Percentiles rank a stretch among this genome's conserved stretches.
Evolutionary conservation across 2,113 vertebrate genomes (phyloP).

Genomic region (Mormoops blainvillei): DNA sequence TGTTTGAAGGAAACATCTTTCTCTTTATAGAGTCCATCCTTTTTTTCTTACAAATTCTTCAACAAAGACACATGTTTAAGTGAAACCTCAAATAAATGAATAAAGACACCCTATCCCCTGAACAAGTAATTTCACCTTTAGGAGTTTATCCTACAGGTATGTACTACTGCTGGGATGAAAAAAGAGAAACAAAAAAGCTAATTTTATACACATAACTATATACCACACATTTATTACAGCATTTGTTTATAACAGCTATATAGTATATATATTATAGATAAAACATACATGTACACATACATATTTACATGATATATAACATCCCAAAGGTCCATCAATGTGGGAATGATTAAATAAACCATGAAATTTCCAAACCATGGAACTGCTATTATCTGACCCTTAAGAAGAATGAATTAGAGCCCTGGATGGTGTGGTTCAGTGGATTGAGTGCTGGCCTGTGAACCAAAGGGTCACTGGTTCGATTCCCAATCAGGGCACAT

Average conservation of each 20-base stretch:
- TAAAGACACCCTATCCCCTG: not conserved
- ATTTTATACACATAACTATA: not conserved
- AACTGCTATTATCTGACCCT: not conserved
- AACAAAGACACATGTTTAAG: not conserved
- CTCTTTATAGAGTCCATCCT: not conserved
- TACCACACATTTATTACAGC: not conserved
- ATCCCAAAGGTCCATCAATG: not conserved
- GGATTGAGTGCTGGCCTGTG: no score
- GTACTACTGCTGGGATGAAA: not conserved
- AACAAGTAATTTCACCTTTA: not conserved
- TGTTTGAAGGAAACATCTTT: not conserved
- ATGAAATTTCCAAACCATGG: not conserved
- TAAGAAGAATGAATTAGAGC: not conserved
- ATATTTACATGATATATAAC: not conserved
- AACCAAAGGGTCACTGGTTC: no score
- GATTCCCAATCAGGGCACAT: no score
- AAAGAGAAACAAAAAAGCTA: not conserved
- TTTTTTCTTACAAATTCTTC: not conserved
- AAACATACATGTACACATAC: not conserved
- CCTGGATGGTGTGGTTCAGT: no score
- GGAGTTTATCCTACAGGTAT: not conserved
- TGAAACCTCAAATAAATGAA: slow-evolving; percentile 28
- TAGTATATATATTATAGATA: not conserved
- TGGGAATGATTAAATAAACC: slow-evolving; percentile 18
- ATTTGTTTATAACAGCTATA: not conserved